Base-by-base conservation (phyloP, 2,888 invertebrate genomes). In the Catocala fraxini region DNA sequence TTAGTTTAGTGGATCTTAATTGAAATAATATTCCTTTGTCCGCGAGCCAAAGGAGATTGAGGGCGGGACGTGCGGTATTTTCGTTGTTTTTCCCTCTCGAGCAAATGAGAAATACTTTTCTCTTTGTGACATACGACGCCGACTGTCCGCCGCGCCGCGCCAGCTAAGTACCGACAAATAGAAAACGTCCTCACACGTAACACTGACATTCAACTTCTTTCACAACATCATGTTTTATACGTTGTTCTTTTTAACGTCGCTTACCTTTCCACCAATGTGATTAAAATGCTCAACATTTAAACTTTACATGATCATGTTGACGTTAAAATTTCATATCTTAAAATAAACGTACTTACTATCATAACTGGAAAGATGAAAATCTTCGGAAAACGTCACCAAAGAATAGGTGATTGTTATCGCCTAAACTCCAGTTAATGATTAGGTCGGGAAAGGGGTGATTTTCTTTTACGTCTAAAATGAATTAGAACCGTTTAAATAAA, bases 21-120 rank as follows among this genome's bases (percentile, higher is more conserved):
- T 90, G 89, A 90, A 90, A 91, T 90, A 89, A 91, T 89, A 90
- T 90, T 89, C 86, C 87, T 89, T 88, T 89, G 89, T 89, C 82
- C 83, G 74, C 80, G 79, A 82, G 83, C 85, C 83, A 87, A 86
- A 88, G 85, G 86, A 89, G 89, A 90, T 90, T 86, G 88, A 84
- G 87, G 86, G 81, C 76, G 86, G 87, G 80, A 83, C 86, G 85
- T 84, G 85, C 75, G 81, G 82, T 79, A 82, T 88, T 87, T 83
- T 87, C 84, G 84, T 87, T 88, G 87, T 87, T 89, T 89, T 89
- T 84, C 84, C 77, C 82, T 85, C 81, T 78, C 74, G 78, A 81
- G 77, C 84, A 88, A 90, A 91, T 89, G 91, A 89, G 88, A 91
- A 91, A 90, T 90, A 89, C 88, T 90, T 91, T 87, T 84, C 87